Evolutionary conservation across 2,797 vertebrate genomes (phyloP).

Genomic region (Enoplosus armatus): DNA sequence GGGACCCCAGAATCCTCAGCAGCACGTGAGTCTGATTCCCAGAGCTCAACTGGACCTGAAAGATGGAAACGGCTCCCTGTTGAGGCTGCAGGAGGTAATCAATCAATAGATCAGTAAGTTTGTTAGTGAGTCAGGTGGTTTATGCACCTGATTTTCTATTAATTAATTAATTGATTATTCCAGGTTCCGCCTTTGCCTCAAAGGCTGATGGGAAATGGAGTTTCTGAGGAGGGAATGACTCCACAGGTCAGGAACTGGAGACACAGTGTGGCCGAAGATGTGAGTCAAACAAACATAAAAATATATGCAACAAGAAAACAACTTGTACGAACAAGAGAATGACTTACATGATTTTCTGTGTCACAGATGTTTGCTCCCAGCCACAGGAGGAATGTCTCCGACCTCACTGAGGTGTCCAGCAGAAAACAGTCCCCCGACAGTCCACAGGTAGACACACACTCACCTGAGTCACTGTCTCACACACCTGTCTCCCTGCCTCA

Average conservation of each 20-base stretch:
- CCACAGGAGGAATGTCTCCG: slow-evolving; percentile 79
- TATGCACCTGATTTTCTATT: neutral
- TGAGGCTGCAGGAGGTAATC: slow-evolving; percentile 77
- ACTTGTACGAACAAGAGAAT: neutral
- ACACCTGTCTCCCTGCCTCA: neutral
- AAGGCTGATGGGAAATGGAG: slow-evolving; percentile 76
- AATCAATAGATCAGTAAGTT: neutral
- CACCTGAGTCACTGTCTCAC: neutral
- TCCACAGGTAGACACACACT: slow-evolving; percentile 55
- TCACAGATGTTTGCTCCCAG: slow-evolving; percentile 67
- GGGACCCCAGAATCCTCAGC: slow-evolving; percentile 49
- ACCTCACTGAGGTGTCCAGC: slow-evolving; percentile 62
- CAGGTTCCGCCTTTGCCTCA: slow-evolving; percentile 58
- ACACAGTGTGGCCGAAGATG: slow-evolving; percentile 69
- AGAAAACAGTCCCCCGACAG: slow-evolving; percentile 69
- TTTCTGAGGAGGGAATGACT: slow-evolving; percentile 53
- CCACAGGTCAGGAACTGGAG: slow-evolving; percentile 70
- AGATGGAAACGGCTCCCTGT: slow-evolving; percentile 58
- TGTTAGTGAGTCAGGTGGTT: no score
- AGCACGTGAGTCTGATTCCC: slow-evolving; percentile 51
- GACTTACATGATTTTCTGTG: neutral
- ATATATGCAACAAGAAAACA: neutral
- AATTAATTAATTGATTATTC: neutral
- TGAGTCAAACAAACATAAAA: slow-evolving; percentile 27
- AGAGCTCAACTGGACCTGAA: slow-evolving; percentile 68